Evolutionary conservation across 1,140 invertebrate genomes (phyloP).

Genomic region (Drosophila nasuta): DNA sequence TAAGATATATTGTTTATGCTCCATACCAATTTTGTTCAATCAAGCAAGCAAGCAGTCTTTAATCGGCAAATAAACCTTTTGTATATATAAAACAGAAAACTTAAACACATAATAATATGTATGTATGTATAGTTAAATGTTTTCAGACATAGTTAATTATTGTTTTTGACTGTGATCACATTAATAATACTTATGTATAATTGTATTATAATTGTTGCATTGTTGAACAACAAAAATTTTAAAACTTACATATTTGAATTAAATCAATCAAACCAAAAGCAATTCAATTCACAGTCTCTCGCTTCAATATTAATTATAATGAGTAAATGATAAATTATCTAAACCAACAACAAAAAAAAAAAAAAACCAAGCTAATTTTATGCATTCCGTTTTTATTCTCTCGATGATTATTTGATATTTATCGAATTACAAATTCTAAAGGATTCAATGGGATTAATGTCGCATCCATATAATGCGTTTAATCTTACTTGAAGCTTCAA

Average conservation of each 20-base stretch:
- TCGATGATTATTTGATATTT: conserved; percentile 3
- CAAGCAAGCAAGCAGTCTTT: conserved; percentile 1
- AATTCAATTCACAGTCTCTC: conserved; percentile 40
- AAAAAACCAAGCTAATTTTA: conserved; percentile 5
- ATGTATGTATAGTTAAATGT: conserved; percentile 25
- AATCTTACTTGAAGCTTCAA: conserved; percentile 2
- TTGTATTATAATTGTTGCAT: conserved; percentile 31
- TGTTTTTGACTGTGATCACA: conserved; percentile 84
- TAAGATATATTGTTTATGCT: conserved; percentile 4
- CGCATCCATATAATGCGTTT: background rate
- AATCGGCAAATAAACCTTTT: conserved; percentile 16
- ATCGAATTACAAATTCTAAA: conserved; percentile 3
- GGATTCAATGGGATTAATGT: background rate
- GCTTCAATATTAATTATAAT: conserved; percentile 27
- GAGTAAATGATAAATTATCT: conserved; percentile 2
- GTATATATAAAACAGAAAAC: conserved; percentile 27
- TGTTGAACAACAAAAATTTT: conserved; percentile 11
- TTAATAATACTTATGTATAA: conserved; percentile 60
- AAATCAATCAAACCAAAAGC: conserved; percentile 36
- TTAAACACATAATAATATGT: background rate
- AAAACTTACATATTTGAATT: conserved; percentile 24
- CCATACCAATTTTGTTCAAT: conserved; percentile 26
- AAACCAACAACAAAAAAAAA: background rate
- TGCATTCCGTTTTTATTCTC: background rate
- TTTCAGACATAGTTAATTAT: conserved; percentile 52